Percentiles rank a stretch among this genome's conserved stretches.
These are phyloP conservation scores for Carassius carassius DNA, from an alignment of 2,113 vertebrate genomes.

Conservation along the genomic window DNA sequence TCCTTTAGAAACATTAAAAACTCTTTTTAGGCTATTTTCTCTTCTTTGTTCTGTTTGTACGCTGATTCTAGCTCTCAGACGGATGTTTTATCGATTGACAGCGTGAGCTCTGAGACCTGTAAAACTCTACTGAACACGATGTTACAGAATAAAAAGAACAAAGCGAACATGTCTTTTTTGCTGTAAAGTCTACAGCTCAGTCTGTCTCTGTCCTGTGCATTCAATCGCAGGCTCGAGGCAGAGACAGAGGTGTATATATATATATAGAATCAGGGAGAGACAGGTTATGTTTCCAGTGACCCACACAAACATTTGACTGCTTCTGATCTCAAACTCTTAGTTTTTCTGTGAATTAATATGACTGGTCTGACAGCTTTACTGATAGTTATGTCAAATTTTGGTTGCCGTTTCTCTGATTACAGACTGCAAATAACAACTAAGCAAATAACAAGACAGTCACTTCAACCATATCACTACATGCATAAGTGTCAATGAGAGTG, in stretches of 20 bases:
- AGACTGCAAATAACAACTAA: neutral
- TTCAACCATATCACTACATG: neutral
- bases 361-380: neutral
- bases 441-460: neutral
- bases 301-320: constrained; percentile 17
- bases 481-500: neutral
- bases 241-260: neutral
- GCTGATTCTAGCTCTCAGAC: neutral
- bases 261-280: constrained; percentile 1
- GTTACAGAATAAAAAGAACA: neutral
- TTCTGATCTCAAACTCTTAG: neutral
- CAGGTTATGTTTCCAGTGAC: constrained; percentile 14
- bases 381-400: neutral
- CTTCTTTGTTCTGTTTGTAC: neutral
- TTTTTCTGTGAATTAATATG: neutral
- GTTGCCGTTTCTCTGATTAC: neutral
- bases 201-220: neutral
- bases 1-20: neutral
- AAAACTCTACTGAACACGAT: neutral
- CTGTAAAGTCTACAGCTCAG: neutral
- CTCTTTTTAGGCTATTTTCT: neutral
- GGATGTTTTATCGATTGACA: constrained; percentile 12
- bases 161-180: neutral
- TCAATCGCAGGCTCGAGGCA: neutral
- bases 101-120: neutral